Percentiles rank a stretch among this genome's conserved stretches.
phyloP scores from a whole-genome alignment of 2,113 vertebrate genomes.

The Istiophorus platypterus region DNA sequence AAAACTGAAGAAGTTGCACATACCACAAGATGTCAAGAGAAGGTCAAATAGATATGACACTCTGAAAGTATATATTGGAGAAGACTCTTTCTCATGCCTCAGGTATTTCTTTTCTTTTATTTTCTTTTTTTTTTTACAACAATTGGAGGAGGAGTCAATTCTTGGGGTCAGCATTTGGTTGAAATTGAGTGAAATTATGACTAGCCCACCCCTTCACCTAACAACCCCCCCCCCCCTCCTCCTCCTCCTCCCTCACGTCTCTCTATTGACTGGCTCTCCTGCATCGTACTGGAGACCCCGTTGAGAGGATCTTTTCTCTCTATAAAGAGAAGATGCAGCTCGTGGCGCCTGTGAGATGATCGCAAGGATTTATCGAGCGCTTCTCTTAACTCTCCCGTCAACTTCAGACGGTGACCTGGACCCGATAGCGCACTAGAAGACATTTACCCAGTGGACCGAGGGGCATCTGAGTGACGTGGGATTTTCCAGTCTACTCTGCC shows the following conservation, averaged over 20 bases:
- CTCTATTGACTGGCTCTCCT: conserved; percentile 78
- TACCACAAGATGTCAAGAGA: neutral
- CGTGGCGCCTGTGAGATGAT: conserved; percentile 83
- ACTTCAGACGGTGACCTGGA: conserved; percentile 74
- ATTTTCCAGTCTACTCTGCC: conserved; percentile 28
- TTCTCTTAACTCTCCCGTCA: conserved; percentile 59
- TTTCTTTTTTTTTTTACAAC: conserved; percentile 41
- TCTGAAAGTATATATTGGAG: conserved; percentile 7
- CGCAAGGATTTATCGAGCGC: conserved; percentile 80
- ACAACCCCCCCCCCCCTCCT: conserved; percentile 60
- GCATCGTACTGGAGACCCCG: conserved; percentile 86
- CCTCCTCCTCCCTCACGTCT: conserved; percentile 47
- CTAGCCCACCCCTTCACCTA: conserved; percentile 78
- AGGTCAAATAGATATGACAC: neutral
- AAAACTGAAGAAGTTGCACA: neutral
- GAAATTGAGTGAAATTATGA: conserved; percentile 81
- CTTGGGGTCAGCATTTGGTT: conserved; percentile 79
- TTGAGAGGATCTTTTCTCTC: conserved; percentile 84
- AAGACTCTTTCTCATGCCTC: conserved; percentile 23
- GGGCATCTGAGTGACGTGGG: conserved; percentile 49
- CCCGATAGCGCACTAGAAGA: neutral
- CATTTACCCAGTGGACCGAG: conserved; percentile 27
- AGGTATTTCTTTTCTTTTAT: conserved; percentile 17
- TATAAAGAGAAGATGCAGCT: conserved; percentile 86
- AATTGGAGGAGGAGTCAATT: conserved; percentile 69